phyloP scores from a whole-genome alignment of 2,113 vertebrate genomes.

The Electrona antarctica region DNA sequence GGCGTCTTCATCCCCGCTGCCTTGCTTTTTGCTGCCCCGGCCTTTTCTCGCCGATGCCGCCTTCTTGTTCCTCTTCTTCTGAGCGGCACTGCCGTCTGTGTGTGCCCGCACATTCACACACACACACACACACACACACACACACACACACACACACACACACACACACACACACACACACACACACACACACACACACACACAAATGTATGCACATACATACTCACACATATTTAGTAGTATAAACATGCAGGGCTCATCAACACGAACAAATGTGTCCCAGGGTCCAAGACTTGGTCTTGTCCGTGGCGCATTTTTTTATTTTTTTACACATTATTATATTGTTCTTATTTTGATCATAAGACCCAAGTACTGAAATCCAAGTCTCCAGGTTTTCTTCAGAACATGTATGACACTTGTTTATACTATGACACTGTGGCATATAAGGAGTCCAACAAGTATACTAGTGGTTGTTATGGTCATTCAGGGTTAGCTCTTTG shows the following conservation, averaged over 20 bases:
- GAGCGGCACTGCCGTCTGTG: slow-evolving; percentile 56
- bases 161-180: not conserved
- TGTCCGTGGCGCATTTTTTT: too few species aligned
- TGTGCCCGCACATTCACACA: not conserved
- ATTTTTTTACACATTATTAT: too few species aligned
- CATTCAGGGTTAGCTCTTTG: too few species aligned
- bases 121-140: slow-evolving; percentile 8
- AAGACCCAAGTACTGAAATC: too few species aligned
- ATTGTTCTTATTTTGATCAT: too few species aligned
- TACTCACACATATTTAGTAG: not conserved
- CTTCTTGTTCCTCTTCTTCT: slow-evolving; percentile 62
- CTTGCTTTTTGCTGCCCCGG: slow-evolving; percentile 65
- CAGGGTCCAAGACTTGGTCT: too few species aligned
- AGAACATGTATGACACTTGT: too few species aligned
- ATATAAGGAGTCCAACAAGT: too few species aligned
- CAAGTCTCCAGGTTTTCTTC: too few species aligned
- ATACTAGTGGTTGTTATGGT: too few species aligned
- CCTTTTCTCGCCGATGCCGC: slow-evolving; percentile 59
- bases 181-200: not conserved
- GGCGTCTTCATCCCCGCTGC: slow-evolving; percentile 60
- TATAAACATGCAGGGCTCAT: not conserved
- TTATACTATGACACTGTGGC: too few species aligned
- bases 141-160: slow-evolving; percentile 6
- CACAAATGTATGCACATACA: not conserved
- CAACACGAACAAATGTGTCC: too few species aligned